A percentile compares a stretch with the other conserved stretches of the same genome.
Conservation (phyloP, 2,113 vertebrate genomes). For the Melanotaenia duboulayi region DNA sequence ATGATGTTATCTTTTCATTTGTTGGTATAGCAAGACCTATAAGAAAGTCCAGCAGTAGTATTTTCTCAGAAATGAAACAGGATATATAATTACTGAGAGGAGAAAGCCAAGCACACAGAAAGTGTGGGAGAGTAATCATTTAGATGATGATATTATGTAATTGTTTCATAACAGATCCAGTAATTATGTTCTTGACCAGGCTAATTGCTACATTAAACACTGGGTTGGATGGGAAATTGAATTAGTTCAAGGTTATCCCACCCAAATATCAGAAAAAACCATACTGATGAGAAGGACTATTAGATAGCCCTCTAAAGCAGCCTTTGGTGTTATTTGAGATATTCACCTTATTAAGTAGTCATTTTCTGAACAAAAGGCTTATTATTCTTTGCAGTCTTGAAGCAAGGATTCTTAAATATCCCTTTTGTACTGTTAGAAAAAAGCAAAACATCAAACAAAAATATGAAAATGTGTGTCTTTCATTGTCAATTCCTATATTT, state of each 20-base stretch:
- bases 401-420: too few relatives aligned
- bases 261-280: conserved; percentile 21
- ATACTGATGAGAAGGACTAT: conserved; percentile 14
- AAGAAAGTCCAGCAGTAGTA: not conserved
- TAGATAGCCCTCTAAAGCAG: not conserved
- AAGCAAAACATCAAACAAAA: too few relatives aligned
- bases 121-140: conserved; percentile 35
- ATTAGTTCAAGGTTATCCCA: conserved; percentile 17
- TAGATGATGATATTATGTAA: conserved; percentile 52
- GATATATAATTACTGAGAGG: conserved; percentile 14
- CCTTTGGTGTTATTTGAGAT: not conserved
- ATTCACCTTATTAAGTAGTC: not conserved
- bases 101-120: conserved; percentile 14
- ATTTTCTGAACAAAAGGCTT: not conserved
- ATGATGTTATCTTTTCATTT: not conserved
- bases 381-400: too few relatives aligned
- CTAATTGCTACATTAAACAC: conserved; percentile 48
- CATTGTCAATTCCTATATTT: too few relatives aligned
- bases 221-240: conserved; percentile 42
- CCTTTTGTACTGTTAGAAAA: too few relatives aligned
- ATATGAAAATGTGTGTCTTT: too few relatives aligned
- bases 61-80: conserved; percentile 7
- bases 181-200: conserved; percentile 36
- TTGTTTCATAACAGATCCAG: conserved; percentile 56
- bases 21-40: not conserved